Evolutionary conservation across 2,113 vertebrate genomes (phyloP), one percentile per base, ranked within the genome.

Genomic region (Pipa parva): DNA sequence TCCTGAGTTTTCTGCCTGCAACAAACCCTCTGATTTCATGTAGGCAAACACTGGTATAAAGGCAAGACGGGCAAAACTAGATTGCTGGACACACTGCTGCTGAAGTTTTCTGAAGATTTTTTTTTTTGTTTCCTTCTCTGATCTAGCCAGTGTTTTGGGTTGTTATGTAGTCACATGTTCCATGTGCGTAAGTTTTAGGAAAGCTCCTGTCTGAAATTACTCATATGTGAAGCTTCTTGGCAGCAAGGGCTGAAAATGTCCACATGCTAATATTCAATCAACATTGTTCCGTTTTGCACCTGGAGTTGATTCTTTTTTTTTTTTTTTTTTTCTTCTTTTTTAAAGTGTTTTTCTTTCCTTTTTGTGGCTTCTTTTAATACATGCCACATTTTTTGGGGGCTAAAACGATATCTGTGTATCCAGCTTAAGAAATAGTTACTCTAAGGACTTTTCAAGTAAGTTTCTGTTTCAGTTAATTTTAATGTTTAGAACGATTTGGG

Each of bases 141-240:
- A 33, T 28, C 42, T 20, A 42, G 12, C 45, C 27, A 33, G 28
- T 25, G 24, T 59, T 66, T 42, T 46, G 56, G 55, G 22, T 65
- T 56, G 63, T 49, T 45, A 6, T 52, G 28, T n/a, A 50, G 66
- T 61, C 66, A 70, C 66, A 46, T 70, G 66, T 54, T 31, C 48
- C 27, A 13, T 45, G 58, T 60, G 66, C 31, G 65, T 52, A 31
- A 22, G 24, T 51, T 61, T 70, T 70, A 29, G 55, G 29, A 58
- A 36, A 60, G 58, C 48, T 61, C 25, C 66, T 31, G 22, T 52
- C 57, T 54, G 36, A 70, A 54, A 46, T 61, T 59, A 28, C 66
- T 61, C 48, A 24, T 60, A 31, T 29, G 21, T 42, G 31, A 61
- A 42, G 26, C 33, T 15, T 54, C 48, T 54, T 70, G 66, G 66